phyloP scores from a whole-genome alignment of 2,797 vertebrate genomes.

The Streptopelia turtur region DNA sequence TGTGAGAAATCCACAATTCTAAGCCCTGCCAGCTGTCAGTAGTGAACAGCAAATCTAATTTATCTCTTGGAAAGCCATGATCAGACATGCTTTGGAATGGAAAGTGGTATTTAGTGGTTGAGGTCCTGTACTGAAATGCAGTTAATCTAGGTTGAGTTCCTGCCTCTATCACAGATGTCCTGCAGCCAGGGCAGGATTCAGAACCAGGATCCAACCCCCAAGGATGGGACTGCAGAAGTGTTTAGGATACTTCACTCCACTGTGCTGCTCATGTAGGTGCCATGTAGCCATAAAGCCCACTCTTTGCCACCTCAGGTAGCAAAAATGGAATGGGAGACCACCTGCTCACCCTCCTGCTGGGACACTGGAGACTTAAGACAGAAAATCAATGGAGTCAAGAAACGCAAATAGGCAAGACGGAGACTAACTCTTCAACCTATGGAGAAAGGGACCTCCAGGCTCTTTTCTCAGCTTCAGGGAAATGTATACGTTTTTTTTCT shows the following conservation, averaged over 20 bases:
- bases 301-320: not conserved
- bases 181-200: not conserved
- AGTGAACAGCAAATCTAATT: not conserved
- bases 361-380: not conserved
- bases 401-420: not conserved
- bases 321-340: not conserved
- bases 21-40: not conserved
- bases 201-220: not conserved
- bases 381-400: not conserved
- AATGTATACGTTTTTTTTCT: not conserved
- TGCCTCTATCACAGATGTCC: not conserved
- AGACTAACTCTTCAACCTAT: not conserved
- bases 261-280: not conserved
- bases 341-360: not conserved
- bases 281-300: rapidly evolving
- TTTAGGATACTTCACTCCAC: not conserved
- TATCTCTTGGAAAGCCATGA: not conserved
- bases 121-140: not conserved
- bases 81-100: not conserved
- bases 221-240: not conserved
- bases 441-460: not conserved
- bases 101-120: not conserved
- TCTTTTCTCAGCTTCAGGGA: not conserved
- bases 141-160: not conserved
- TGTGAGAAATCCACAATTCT: not conserved